phyloP scores from a whole-genome alignment of 2,888 invertebrate genomes.

The Sesamia inferens region DNA sequence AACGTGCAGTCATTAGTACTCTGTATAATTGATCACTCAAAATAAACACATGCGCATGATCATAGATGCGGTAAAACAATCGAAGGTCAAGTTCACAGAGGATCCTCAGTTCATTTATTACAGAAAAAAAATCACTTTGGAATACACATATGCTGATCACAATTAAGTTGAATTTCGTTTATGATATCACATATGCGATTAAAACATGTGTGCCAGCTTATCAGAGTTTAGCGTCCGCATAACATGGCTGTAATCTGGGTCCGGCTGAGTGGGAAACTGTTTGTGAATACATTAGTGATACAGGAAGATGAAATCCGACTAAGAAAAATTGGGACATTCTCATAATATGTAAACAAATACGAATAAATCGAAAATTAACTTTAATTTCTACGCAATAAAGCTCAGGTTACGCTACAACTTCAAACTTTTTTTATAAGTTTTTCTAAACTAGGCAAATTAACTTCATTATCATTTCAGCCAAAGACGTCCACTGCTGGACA shows the following conservation, averaged over 20 bases:
- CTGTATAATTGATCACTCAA: no score
- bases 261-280: neutral
- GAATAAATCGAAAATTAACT: no score
- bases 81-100: neutral
- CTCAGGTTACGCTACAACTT: no score
- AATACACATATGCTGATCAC: neutral
- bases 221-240: constrained; percentile 24
- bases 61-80: neutral
- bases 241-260: constrained; percentile 1
- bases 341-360: no score
- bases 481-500: no score
- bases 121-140: neutral
- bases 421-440: no score
- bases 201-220: constrained; percentile 20
- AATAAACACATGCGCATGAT: neutral
- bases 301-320: no score
- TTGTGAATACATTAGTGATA: constrained; percentile 6
- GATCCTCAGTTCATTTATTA: neutral
- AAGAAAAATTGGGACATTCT: no score
- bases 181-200: neutral
- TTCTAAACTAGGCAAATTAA: no score
- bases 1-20: no score
- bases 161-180: constrained; percentile 12
- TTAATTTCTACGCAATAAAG: no score
- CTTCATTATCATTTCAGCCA: no score